phyloP scores from a whole-genome alignment of 2,888 invertebrate genomes.

The Apamea crenata region DNA sequence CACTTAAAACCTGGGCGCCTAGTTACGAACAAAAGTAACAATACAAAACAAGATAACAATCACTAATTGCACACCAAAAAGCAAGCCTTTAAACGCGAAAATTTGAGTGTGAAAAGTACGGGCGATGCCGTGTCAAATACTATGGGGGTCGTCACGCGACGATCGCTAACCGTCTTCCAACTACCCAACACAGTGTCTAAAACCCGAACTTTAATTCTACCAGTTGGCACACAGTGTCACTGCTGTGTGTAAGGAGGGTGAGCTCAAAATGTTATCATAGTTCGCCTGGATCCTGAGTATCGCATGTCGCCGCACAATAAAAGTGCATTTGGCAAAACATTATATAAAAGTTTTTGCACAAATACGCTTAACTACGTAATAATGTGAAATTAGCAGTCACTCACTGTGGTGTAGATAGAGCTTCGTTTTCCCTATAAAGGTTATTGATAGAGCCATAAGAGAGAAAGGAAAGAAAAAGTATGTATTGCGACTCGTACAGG shows the following conservation, averaged over 20 bases:
- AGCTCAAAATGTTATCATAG: slow-evolving; percentile 77
- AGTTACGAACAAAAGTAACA: slow-evolving; percentile 73
- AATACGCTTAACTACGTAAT: slow-evolving; percentile 65
- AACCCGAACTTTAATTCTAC: slow-evolving; percentile 22
- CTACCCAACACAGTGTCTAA: slow-evolving; percentile 62
- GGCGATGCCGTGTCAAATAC: slow-evolving; percentile 84
- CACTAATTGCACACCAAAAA: slow-evolving; percentile 86
- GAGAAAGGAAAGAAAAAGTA: too few relatives aligned
- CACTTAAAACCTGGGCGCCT: slow-evolving; percentile 64
- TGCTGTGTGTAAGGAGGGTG: slow-evolving; percentile 54
- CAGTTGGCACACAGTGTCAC: slow-evolving; percentile 46
- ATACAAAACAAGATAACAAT: slow-evolving; percentile 82
- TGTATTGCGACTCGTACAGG: too few relatives aligned
- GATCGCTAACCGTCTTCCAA: slow-evolving; percentile 65
- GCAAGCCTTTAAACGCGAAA: slow-evolving; percentile 83
- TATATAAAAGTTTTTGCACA: slow-evolving; percentile 65
- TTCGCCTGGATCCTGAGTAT: slow-evolving; percentile 80
- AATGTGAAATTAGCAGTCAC: slow-evolving; percentile 63
- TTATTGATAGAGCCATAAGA: slow-evolving; percentile 10
- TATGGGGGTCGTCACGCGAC: slow-evolving; percentile 81
- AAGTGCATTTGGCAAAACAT: slow-evolving; percentile 80
- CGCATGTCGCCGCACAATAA: slow-evolving; percentile 86
- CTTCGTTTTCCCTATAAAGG: slow-evolving; percentile 1
- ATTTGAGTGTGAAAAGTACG: slow-evolving; percentile 87
- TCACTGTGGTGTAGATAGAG: slow-evolving; percentile 34